Evolutionary conservation across 92 coral and sea anemone species (phyloP).

Genomic region (Actinernus sp.): DNA sequence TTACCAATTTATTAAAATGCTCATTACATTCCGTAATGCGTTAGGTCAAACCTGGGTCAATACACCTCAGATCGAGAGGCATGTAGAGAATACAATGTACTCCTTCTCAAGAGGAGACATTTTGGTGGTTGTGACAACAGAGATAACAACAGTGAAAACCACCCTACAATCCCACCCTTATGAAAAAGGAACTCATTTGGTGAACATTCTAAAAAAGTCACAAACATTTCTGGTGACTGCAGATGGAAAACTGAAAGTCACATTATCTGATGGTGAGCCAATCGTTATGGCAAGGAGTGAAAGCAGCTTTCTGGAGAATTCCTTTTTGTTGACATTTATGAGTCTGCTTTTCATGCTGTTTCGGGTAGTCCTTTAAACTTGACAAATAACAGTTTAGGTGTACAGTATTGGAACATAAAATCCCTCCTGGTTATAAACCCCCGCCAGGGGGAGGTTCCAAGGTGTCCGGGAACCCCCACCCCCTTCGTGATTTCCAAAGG

Average conservation of each 20-base stretch:
- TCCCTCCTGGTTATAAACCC: too few relatives aligned
- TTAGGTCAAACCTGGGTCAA: slow-evolving; percentile 54
- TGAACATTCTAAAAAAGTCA: slow-evolving; percentile 45
- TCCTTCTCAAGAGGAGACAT: slow-evolving; percentile 61
- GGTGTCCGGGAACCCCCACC: too few relatives aligned
- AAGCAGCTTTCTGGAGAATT: too few relatives aligned
- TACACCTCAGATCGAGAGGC: slow-evolving; percentile 49
- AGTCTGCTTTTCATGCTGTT: too few relatives aligned
- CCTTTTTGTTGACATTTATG: too few relatives aligned
- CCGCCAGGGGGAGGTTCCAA: too few relatives aligned
- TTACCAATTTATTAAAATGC: slow-evolving; percentile 66
- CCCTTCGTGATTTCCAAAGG: too few relatives aligned
- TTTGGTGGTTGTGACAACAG: slow-evolving; percentile 54
- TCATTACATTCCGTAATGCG: slow-evolving; percentile 53
- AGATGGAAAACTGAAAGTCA: slow-evolving; percentile 37
- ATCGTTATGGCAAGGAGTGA: slow-evolving; percentile 61
- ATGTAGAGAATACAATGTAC: slow-evolving; percentile 44
- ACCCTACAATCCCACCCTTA: slow-evolving; percentile 45
- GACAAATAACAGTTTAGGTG: too few relatives aligned
- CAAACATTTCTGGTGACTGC: slow-evolving; percentile 48
- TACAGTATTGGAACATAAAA: too few relatives aligned
- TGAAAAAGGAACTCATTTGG: slow-evolving; percentile 30
- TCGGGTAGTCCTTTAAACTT: too few relatives aligned
- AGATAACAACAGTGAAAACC: slow-evolving; percentile 11
- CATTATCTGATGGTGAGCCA: slow-evolving; percentile 55